Percentiles rank a stretch among this genome's conserved stretches.
Conservation (phyloP, 2,888 invertebrate genomes). For the Conchocele bisecta region DNA sequence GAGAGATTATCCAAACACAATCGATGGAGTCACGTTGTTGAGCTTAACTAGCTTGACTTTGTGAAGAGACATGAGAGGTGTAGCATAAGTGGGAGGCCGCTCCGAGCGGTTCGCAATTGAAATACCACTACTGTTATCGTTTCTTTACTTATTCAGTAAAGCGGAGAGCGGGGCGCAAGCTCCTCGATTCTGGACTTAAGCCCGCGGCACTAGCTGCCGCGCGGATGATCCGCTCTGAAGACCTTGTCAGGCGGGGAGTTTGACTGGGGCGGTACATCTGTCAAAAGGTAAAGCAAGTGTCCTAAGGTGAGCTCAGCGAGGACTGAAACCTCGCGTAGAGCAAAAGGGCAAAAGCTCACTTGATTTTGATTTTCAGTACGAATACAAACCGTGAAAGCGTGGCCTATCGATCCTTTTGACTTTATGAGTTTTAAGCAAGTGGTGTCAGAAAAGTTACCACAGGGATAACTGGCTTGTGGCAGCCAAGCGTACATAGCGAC, state of each 20-base stretch:
- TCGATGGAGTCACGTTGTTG: too few relatives aligned
- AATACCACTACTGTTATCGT: slow-evolving; percentile 71
- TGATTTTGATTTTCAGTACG: slow-evolving; percentile 85
- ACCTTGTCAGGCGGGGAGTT: slow-evolving; percentile 86
- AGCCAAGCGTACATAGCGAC: slow-evolving; percentile 85
- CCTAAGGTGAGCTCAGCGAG: slow-evolving; percentile 87
- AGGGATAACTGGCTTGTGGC: slow-evolving; percentile 88
- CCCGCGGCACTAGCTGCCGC: slow-evolving; percentile 71
- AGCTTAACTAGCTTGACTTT: slow-evolving; percentile 80
- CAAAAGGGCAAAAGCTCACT: slow-evolving; percentile 88
- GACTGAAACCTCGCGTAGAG: slow-evolving; percentile 89
- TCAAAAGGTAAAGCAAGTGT: slow-evolving; percentile 86
- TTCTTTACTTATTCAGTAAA: slow-evolving; percentile 52
- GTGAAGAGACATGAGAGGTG: slow-evolving; percentile 86
- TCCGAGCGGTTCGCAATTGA: slow-evolving; percentile 74
- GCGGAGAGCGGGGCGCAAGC: slow-evolving; percentile 39
- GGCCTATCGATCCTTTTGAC: slow-evolving; percentile 88
- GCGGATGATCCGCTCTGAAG: slow-evolving; percentile 85
- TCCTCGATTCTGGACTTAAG: slow-evolving; percentile 84
- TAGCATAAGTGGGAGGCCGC: slow-evolving; percentile 85
- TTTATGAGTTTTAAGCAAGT: slow-evolving; percentile 85
- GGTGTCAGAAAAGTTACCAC: slow-evolving; percentile 90
- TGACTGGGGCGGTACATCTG: slow-evolving; percentile 87
- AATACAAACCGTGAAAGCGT: slow-evolving; percentile 86
- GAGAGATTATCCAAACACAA: too few relatives aligned